Percentiles rank a stretch among this genome's conserved stretches.
Evolutionary conservation across 2,888 invertebrate genomes (phyloP).

Genomic region (Rotaria sp.): DNA sequence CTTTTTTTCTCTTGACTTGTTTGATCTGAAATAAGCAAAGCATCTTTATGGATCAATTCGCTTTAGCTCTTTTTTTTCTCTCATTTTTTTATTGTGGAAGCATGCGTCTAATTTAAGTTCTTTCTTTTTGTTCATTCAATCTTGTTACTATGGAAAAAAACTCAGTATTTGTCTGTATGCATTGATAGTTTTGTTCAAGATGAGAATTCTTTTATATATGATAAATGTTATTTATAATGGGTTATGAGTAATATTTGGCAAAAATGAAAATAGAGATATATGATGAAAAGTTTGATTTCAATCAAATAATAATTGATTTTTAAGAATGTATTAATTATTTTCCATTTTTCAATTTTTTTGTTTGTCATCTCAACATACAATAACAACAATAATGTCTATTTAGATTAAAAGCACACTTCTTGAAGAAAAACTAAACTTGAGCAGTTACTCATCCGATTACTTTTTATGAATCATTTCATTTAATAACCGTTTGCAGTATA

Average conservation of each 20-base stretch:
- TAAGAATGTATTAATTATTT: too few relatives aligned
- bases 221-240: neutral
- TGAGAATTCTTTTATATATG: neutral
- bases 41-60: neutral
- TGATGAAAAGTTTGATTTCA: too few relatives aligned
- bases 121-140: neutral
- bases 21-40: neutral
- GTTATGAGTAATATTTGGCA: neutral
- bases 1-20: neutral
- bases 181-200: neutral
- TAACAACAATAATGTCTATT: too few relatives aligned
- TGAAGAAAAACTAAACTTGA: too few relatives aligned
- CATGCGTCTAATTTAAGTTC: neutral
- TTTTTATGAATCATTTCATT: too few relatives aligned
- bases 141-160: neutral
- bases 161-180: neutral
- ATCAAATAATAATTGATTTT: too few relatives aligned
- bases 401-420: too few relatives aligned
- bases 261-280: neutral
- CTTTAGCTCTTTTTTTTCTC: neutral
- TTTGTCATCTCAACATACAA: too few relatives aligned
- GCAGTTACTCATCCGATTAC: too few relatives aligned
- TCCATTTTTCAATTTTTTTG: too few relatives aligned
- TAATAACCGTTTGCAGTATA: too few relatives aligned
- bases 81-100: neutral